Evolutionary conservation across 2,113 vertebrate species (phyloP).

Genomic region (Plecturocebus donacophilus): DNA sequence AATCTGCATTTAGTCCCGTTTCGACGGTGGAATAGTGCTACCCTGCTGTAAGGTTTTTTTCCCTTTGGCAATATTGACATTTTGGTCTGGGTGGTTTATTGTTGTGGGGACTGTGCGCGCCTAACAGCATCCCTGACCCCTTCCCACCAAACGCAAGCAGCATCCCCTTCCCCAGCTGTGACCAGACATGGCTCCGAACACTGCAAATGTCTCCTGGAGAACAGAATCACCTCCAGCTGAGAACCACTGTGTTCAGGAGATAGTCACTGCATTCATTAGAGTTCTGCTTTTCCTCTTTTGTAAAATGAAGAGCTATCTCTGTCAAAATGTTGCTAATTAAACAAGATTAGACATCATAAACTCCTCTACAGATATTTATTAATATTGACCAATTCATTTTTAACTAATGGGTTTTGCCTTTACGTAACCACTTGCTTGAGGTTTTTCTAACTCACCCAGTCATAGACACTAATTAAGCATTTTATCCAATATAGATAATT

Average conservation of each 20-base stretch:
- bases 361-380: neutral
- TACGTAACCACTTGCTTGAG: neutral
- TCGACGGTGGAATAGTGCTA: too few relatives aligned
- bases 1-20: neutral
- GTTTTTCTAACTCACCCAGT: constrained; percentile 15
- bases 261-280: neutral
- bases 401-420: neutral
- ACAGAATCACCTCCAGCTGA: neutral
- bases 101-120: neutral
- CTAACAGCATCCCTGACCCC: neutral
- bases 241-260: neutral
- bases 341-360: neutral
- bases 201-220: neutral
- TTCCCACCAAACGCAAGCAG: neutral
- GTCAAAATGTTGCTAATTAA: neutral
- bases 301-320: constrained; percentile 4
- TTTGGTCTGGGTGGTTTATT: neutral
- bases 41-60: neutral
- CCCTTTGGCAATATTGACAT: neutral
- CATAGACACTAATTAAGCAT: neutral
- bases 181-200: neutral
- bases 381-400: constrained; percentile 5
- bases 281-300: neutral
- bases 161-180: neutral
- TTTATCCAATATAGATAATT: neutral